These are phyloP conservation scores for Lordiphosa stackelbergi DNA, from an alignment of 1,140 invertebrate species.

Conservation along the genomic window DNA sequence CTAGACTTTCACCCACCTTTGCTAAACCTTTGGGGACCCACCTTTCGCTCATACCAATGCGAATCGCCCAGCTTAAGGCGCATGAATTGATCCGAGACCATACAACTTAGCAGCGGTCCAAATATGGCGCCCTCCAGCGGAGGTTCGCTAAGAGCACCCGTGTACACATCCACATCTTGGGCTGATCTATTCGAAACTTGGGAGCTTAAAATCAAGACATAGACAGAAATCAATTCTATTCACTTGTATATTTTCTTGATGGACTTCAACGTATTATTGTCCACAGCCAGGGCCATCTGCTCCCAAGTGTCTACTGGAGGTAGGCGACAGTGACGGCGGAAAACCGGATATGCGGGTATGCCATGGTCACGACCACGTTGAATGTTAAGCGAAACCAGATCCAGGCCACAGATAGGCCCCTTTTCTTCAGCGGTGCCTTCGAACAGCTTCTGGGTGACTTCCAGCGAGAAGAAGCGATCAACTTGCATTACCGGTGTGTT, in stretches of 20 bases:
- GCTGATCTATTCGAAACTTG: slow-evolving; percentile 79
- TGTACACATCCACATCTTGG: slow-evolving; percentile 92
- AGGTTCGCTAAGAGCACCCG: slow-evolving; percentile 88
- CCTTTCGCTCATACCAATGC: slow-evolving; percentile 90
- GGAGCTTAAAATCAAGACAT: background rate
- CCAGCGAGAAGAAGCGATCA: slow-evolving; percentile 83
- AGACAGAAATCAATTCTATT: slow-evolving; percentile 9
- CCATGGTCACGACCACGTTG: slow-evolving; percentile 94
- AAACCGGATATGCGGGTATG: slow-evolving; percentile 86
- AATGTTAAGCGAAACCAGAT: slow-evolving; percentile 91
- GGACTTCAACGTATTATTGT: slow-evolving; percentile 80
- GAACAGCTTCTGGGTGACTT: slow-evolving; percentile 83
- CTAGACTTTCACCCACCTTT: slow-evolving; percentile 78
- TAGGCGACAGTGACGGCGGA: slow-evolving; percentile 86
- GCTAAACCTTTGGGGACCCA: slow-evolving; percentile 84
- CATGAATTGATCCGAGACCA: slow-evolving; percentile 91
- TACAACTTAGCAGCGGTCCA: slow-evolving; percentile 90
- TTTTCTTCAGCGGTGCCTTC: slow-evolving; percentile 77
- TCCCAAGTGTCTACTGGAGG: slow-evolving; percentile 83
- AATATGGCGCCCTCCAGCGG: slow-evolving; percentile 83
- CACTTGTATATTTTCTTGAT: slow-evolving; percentile 84
- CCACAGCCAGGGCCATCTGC: slow-evolving; percentile 83
- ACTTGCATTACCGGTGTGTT: slow-evolving; percentile 83
- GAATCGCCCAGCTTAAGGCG: slow-evolving; percentile 88
- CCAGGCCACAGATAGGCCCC: slow-evolving; percentile 82